Evolutionary conservation across 37 sponge, comb jelly and placozoan genomes (phyloP).

Genomic region (Ephydatia muelleri): DNA sequence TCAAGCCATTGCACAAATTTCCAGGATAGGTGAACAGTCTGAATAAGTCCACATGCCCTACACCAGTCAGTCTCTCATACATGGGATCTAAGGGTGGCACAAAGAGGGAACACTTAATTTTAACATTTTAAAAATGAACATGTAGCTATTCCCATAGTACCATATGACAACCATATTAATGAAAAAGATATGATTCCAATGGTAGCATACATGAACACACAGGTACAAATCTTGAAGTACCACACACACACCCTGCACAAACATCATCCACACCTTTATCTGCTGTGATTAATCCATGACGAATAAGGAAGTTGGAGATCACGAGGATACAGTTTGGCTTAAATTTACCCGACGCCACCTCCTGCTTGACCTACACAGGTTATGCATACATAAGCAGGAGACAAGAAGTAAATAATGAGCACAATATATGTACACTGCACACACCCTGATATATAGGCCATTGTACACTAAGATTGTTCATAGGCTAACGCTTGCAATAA

Average conservation of each 20-base stretch:
- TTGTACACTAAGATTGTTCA: background rate
- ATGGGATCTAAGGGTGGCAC: constrained; percentile 2
- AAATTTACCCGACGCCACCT: constrained; percentile 40
- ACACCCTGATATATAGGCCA: background rate
- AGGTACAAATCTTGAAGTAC: no score
- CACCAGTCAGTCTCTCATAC: constrained; percentile 29
- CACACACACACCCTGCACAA: no score
- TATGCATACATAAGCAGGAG: background rate
- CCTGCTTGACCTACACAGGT: constrained; percentile 31
- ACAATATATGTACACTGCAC: background rate
- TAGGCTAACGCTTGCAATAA: background rate
- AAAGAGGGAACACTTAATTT: background rate
- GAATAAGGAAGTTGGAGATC: constrained; percentile 62
- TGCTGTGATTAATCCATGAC: constrained; percentile 55
- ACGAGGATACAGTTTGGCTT: constrained; percentile 73
- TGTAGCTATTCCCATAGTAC: no score
- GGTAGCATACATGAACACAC: no score
- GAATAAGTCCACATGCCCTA: constrained; percentile 13
- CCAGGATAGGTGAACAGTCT: background rate
- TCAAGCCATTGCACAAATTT: background rate
- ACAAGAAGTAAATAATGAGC: background rate
- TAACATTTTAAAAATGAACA: no score
- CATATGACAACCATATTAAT: no score
- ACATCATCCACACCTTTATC: constrained; percentile 26
- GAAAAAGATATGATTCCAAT: no score